A percentile compares a stretch with the other conserved stretches of the same genome.
These are phyloP conservation scores for Sericinus montela DNA, from an alignment of 2,888 invertebrate species.

Conservation along the genomic window DNA sequence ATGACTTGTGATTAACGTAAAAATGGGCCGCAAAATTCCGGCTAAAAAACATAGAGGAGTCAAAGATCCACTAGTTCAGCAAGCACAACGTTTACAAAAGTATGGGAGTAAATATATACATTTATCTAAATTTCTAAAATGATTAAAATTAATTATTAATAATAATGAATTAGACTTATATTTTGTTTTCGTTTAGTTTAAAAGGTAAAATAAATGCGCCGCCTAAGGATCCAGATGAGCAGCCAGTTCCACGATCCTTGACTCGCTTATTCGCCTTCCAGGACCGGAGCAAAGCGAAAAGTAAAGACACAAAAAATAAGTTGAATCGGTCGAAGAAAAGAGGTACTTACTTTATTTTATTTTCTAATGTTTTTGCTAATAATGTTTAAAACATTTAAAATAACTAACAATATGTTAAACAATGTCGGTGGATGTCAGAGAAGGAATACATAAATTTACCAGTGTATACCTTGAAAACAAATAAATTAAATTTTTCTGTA, in stretches of 20 bases:
- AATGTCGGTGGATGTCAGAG: too few species aligned
- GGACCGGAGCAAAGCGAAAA: conserved; percentile 33
- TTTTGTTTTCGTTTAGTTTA: conserved; percentile 64
- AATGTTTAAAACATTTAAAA: too few species aligned
- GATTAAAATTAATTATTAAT: background rate
- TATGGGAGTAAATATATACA: too few species aligned
- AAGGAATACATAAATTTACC: too few species aligned
- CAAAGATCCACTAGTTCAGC: conserved; percentile 87
- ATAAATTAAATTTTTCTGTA: too few species aligned
- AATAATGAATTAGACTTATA: too few species aligned
- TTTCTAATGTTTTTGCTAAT: too few species aligned
- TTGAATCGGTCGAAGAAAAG: conserved; percentile 14
- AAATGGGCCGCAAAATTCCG: conserved; percentile 89
- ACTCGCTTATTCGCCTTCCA: conserved; percentile 76
- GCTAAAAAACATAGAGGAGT: conserved; percentile 88
- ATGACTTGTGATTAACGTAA: background rate
- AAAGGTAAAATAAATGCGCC: conserved; percentile 87
- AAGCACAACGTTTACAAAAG: conserved; percentile 81
- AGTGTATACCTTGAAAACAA: too few species aligned
- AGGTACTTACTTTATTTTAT: background rate
- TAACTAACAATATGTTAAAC: too few species aligned
- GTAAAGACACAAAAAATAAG: conserved; percentile 32
- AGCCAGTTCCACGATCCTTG: conserved; percentile 87
- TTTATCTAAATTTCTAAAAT: too few species aligned
- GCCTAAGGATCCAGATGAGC: conserved; percentile 83